A percentile compares a stretch with the other conserved stretches of the same genome.
These are phyloP conservation scores for Chaetodon trifascialis DNA, from an alignment of 2,113 vertebrate genomes.

Conservation along the genomic window DNA sequence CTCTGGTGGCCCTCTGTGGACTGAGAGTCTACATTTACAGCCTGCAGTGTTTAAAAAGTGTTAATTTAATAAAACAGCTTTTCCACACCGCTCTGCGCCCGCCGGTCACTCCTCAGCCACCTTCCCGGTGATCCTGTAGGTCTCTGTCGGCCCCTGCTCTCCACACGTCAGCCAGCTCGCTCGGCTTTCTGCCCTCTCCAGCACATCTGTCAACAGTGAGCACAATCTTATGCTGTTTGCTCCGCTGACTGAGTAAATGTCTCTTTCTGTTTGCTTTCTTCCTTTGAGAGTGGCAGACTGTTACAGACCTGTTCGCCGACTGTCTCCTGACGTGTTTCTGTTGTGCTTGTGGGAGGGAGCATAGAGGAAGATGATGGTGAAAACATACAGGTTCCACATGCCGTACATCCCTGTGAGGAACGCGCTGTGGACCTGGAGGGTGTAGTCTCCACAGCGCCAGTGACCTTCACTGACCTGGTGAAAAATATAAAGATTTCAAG, in stretches of 20 bases:
- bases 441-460: conserved; percentile 51
- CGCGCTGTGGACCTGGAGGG: conserved; percentile 56
- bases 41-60: neutral
- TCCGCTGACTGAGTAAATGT: conserved; percentile 1
- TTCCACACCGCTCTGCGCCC: neutral
- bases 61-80: neutral
- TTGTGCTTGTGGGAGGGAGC: conserved; percentile 58
- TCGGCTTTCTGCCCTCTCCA: conserved; percentile 28
- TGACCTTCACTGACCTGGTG: conserved; percentile 52
- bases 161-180: conserved; percentile 24
- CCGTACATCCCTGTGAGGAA: conserved; percentile 62
- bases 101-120: conserved; percentile 42
- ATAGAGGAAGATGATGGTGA: conserved; percentile 65
- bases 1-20: neutral
- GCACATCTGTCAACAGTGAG: conserved; percentile 26
- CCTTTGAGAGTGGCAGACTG: neutral
- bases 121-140: conserved; percentile 55
- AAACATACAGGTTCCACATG: conserved; percentile 67
- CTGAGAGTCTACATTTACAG: neutral
- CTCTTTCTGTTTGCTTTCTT: neutral
- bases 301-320: conserved; percentile 29
- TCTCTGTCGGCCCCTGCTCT: conserved; percentile 37
- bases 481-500: neutral
- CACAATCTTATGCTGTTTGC: neutral
- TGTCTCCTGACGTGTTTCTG: neutral